These are phyloP conservation scores for Lepus europaeus DNA, from an alignment of 2,113 vertebrate genomes.

Conservation along the genomic window DNA sequence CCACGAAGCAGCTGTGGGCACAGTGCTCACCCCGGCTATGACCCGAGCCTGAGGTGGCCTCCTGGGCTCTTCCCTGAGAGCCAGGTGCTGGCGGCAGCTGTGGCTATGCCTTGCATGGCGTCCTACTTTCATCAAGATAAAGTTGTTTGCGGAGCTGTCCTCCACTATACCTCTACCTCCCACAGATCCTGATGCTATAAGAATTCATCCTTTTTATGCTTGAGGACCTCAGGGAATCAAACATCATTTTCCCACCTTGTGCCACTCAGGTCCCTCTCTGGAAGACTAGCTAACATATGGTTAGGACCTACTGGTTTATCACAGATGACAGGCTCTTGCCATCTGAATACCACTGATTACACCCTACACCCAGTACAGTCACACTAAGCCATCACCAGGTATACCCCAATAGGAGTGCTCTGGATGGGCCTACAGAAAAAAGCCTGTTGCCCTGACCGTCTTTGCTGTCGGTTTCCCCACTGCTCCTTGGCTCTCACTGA, in stretches of 20 bases:
- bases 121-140: neutral
- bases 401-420: neutral
- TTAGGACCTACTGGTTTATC: neutral
- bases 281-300: neutral
- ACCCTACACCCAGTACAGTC: neutral
- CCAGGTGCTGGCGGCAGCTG: neutral
- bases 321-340: rapidly evolving
- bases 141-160: neutral
- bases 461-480: neutral
- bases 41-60: neutral
- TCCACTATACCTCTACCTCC: neutral
- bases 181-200: neutral
- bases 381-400: neutral
- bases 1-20: neutral
- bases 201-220: neutral
- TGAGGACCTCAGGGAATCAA: neutral
- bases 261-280: neutral
- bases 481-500: neutral
- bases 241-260: neutral
- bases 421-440: neutral
- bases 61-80: neutral
- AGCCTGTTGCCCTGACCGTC: neutral
- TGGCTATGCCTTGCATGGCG: neutral
- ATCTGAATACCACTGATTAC: neutral
- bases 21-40: neutral